Conservation (phyloP, 2,797 vertebrate species). For the Clamator glandarius region DNA sequence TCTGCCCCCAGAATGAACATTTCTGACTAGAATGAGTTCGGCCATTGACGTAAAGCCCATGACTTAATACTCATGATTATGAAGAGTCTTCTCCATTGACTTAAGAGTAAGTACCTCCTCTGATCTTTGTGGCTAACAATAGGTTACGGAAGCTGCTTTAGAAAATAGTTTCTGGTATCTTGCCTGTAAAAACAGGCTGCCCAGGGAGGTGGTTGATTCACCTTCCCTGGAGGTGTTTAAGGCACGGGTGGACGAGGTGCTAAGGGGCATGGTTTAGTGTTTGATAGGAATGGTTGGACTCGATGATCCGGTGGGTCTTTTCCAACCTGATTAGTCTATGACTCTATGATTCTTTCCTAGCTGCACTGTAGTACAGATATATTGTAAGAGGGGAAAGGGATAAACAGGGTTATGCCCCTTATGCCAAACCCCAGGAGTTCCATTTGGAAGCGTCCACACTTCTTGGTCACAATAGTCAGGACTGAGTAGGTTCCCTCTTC, state of each 20-base stretch:
- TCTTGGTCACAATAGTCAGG: neutral
- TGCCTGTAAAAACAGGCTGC: neutral
- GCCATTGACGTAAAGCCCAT: neutral
- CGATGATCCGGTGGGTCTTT: too few relatives aligned
- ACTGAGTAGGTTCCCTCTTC: neutral
- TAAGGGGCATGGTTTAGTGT: too few relatives aligned
- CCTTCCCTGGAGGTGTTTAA: too few relatives aligned
- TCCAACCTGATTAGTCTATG: too few relatives aligned
- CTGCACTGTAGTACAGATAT: neutral
- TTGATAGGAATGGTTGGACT: too few relatives aligned
- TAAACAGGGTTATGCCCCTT: neutral
- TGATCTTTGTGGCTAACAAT: neutral
- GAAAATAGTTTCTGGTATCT: neutral
- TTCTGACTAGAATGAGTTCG: neutral
- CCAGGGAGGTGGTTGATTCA: too few relatives aligned
- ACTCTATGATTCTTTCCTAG: neutral
- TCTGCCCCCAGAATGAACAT: neutral
- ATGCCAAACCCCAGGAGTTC: neutral
- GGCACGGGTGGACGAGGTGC: too few relatives aligned
- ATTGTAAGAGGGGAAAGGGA: neutral
- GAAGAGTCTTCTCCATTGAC: neutral
- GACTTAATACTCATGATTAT: neutral
- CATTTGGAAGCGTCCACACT: neutral
- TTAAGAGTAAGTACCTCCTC: neutral
- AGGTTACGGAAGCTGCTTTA: neutral